These are phyloP conservation scores for Taenioides sp. DNA, from an alignment of 2,797 vertebrate genomes.

Conservation along the genomic window DNA sequence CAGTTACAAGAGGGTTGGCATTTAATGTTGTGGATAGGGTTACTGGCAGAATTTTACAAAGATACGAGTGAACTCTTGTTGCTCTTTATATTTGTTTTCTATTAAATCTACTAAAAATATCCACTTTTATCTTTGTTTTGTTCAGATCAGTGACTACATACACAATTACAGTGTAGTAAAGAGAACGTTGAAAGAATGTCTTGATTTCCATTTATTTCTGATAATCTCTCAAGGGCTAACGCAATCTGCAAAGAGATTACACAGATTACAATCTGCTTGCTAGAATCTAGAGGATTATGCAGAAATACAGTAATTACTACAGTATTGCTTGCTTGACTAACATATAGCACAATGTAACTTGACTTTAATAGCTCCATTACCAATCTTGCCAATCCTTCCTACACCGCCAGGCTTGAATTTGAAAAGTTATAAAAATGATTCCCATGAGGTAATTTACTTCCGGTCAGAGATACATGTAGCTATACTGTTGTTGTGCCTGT, in stretches of 20 bases:
- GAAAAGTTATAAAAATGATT: not conserved
- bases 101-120: not conserved
- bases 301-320: slow-evolving; percentile 8
- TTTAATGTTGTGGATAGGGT: not conserved
- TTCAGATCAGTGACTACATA: not conserved
- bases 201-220: slow-evolving; percentile 5
- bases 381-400: not conserved
- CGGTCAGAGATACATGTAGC: not conserved
- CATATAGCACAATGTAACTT: not conserved
- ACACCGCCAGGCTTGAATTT: too few species aligned
- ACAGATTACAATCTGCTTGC: slow-evolving; percentile 12
- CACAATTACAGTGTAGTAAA: not conserved
- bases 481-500: not conserved
- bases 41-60: not conserved
- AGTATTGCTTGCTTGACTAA: slow-evolving; percentile 7
- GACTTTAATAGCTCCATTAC: not conserved
- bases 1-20: not conserved
- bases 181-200: not conserved
- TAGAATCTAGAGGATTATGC: slow-evolving; percentile 14
- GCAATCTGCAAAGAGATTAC: not conserved
- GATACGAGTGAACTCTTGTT: not conserved
- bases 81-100: not conserved
- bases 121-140: not conserved
- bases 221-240: slow-evolving; percentile 12
- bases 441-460: not conserved